These are phyloP conservation scores for Illadopsis cleaveri DNA, from an alignment of 2,113 vertebrate genomes.

Conservation along the genomic window DNA sequence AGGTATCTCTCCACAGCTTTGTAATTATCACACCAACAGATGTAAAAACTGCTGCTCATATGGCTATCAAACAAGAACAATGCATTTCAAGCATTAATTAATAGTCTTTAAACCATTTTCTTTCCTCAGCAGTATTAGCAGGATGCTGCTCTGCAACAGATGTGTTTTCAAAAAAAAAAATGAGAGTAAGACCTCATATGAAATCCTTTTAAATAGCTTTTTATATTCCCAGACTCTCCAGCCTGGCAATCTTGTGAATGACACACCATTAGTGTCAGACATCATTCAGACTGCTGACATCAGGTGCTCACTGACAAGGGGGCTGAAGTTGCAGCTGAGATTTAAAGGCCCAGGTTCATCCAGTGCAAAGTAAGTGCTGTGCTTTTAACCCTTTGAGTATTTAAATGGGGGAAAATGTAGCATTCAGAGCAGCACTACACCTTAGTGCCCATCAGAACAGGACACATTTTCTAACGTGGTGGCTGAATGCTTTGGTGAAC, in stretches of 20 bases:
- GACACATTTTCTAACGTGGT: background rate
- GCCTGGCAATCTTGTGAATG: slow-evolving; percentile 41
- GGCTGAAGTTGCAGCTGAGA: background rate
- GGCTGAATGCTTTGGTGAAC: background rate
- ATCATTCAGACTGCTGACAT: slow-evolving; percentile 42
- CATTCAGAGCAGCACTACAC: background rate
- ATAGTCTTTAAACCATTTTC: background rate
- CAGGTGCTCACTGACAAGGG: slow-evolving; percentile 25
- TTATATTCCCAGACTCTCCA: slow-evolving; percentile 34
- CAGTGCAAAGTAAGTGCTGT: background rate
- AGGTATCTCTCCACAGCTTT: background rate
- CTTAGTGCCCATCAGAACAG: background rate
- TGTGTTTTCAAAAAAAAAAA: background rate
- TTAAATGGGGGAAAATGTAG: background rate
- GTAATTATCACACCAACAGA: background rate
- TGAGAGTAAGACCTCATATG: background rate
- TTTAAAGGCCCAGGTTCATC: slow-evolving; percentile 43
- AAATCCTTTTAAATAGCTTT: slow-evolving; percentile 58
- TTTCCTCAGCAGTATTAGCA: background rate
- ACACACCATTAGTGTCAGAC: slow-evolving; percentile 61
- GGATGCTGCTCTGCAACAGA: background rate
- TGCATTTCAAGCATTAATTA: background rate
- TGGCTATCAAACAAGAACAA: background rate
- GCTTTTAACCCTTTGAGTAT: slow-evolving; percentile 41
- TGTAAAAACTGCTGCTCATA: background rate